Conservation (phyloP, 2,113 vertebrate species). For the Platysteira castanea region DNA sequence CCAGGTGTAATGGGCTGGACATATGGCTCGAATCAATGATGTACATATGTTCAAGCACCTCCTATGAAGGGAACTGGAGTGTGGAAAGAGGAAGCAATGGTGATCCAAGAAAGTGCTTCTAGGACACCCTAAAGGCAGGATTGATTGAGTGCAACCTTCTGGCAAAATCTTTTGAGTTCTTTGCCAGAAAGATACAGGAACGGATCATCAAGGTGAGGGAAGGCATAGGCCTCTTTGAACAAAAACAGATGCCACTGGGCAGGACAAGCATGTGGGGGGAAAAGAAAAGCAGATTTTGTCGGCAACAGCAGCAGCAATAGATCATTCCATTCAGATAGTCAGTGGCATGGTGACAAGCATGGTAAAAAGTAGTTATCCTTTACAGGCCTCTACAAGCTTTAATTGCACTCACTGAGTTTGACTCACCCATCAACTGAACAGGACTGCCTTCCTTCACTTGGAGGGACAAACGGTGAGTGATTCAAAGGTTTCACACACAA, state of each 20-base stretch:
- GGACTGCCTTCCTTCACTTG: not conserved
- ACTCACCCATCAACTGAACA: not conserved
- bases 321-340: not conserved
- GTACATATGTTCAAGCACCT: slow-evolving; percentile 53
- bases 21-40: slow-evolving; percentile 56
- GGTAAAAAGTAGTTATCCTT: not conserved
- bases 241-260: slow-evolving; percentile 45
- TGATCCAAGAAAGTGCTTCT: slow-evolving; percentile 49
- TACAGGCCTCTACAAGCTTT: not conserved
- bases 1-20: slow-evolving; percentile 50
- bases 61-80: slow-evolving; percentile 34
- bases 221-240: slow-evolving; percentile 36
- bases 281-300: not conserved
- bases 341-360: slow-evolving; percentile 12
- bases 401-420: not conserved
- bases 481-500: not conserved
- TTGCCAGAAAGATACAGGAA: slow-evolving; percentile 52
- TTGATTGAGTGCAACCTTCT: slow-evolving; percentile 63
- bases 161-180: slow-evolving; percentile 59
- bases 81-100: slow-evolving; percentile 47
- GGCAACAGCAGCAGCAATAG: slow-evolving; percentile 32
- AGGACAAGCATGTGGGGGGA: not conserved
- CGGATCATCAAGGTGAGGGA: slow-evolving; percentile 47
- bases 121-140: slow-evolving; percentile 58
- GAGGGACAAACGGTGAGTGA: not conserved